A percentile compares a stretch with the other conserved stretches of the same genome.
Evolutionary conservation across 1,140 invertebrate genomes (phyloP).

Genomic region (Apocrypta bakeri): DNA sequence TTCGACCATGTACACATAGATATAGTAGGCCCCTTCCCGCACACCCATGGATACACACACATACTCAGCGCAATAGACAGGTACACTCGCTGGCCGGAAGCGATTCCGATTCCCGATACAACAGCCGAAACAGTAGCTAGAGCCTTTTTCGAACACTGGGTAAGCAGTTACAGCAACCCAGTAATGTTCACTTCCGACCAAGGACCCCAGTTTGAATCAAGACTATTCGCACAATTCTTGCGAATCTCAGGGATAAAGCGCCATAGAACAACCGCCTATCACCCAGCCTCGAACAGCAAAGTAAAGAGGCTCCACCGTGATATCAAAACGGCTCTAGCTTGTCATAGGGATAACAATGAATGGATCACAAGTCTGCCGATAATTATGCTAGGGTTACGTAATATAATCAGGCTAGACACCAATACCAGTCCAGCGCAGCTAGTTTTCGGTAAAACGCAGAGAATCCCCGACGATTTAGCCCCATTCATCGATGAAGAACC

Average conservation of each 20-base stretch:
- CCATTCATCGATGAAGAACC: too few relatives aligned
- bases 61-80: constrained; percentile 46
- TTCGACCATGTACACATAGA: constrained; percentile 68
- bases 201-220: too few relatives aligned
- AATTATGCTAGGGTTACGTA: too few relatives aligned
- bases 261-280: background rate
- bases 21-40: constrained; percentile 68
- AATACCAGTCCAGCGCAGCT: too few relatives aligned
- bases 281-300: background rate
- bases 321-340: background rate
- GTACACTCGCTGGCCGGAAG: background rate
- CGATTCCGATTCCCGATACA: background rate
- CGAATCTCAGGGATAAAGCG: too few relatives aligned
- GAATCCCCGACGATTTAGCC: too few relatives aligned
- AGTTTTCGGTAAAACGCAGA: too few relatives aligned
- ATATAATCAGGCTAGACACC: too few relatives aligned
- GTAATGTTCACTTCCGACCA: too few relatives aligned
- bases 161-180: background rate
- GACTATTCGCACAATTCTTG: too few relatives aligned
- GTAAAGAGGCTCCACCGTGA: background rate
- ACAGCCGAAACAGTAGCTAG: background rate
- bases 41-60: constrained; percentile 55
- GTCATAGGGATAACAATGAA: too few relatives aligned
- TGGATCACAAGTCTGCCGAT: too few relatives aligned
- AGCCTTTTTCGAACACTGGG: background rate